phyloP scores from a whole-genome alignment of 2,113 vertebrate species.

The Podarcis raffonei region DNA sequence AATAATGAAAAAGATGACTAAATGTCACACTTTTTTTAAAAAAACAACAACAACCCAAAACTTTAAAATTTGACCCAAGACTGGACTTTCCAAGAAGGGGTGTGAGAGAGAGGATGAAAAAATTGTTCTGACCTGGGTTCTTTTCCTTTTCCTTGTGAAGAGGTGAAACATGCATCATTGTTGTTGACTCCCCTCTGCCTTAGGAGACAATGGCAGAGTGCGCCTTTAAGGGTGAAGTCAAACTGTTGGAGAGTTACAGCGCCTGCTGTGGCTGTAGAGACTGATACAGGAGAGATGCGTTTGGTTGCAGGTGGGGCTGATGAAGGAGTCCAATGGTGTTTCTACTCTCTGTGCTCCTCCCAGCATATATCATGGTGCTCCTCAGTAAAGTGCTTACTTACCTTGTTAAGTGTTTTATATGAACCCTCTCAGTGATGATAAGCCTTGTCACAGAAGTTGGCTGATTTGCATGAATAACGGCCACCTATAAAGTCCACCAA shows the following conservation, averaged over 20 bases:
- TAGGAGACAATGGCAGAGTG: too few relatives aligned
- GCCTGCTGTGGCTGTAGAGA: too few relatives aligned
- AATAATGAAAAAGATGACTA: neutral
- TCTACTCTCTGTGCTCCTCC: too few relatives aligned
- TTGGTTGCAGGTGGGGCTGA: too few relatives aligned
- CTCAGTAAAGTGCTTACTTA: too few relatives aligned
- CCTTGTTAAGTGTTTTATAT: neutral
- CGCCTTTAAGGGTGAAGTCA: too few relatives aligned
- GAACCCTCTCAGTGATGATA: neutral
- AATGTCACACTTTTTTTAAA: neutral
- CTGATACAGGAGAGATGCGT: too few relatives aligned
- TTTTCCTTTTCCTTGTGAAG: neutral
- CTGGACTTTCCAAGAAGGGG: neutral
- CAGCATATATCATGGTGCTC: neutral
- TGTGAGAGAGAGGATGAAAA: neutral
- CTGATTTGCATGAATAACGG: neutral
- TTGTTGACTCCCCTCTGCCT: too few relatives aligned
- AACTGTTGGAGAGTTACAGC: too few relatives aligned
- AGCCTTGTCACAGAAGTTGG: neutral
- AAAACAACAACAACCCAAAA: too few relatives aligned
- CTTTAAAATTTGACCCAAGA: neutral
- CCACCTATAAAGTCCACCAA: neutral
- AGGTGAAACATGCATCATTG: neutral
- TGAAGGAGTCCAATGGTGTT: too few relatives aligned
- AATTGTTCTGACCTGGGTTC: neutral